Percentiles rank a stretch among this genome's conserved stretches.
phyloP scores from a whole-genome alignment of 2,113 vertebrate genomes.

The Thamnaconus septentrionalis region DNA sequence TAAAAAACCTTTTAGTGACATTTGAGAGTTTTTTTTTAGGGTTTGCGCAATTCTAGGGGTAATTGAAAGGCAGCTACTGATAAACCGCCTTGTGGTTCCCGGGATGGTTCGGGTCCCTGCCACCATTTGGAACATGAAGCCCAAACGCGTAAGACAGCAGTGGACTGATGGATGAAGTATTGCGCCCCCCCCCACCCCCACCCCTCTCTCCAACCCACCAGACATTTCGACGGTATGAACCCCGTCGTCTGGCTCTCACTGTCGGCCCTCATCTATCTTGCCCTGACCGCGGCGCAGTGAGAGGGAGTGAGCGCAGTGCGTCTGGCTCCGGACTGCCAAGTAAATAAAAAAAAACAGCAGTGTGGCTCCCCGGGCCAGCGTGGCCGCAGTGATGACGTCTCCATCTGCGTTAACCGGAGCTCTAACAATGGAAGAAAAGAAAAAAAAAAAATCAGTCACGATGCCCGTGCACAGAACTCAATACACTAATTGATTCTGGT shows the following conservation, averaged over 20 bases:
- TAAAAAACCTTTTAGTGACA: too few relatives aligned
- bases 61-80: too few relatives aligned
- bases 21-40: too few relatives aligned
- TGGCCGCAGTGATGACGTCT: constrained; percentile 21
- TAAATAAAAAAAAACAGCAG: constrained; percentile 47
- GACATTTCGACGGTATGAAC: too few relatives aligned
- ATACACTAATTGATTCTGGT: neutral
- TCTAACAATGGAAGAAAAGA: constrained; percentile 22
- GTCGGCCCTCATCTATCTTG: constrained; percentile 29
- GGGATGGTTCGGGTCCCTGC: too few relatives aligned
- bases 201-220: too few relatives aligned
- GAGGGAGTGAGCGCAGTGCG: constrained; percentile 29
- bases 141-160: too few relatives aligned
- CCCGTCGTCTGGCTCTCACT: too few relatives aligned
- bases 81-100: too few relatives aligned
- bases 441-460: neutral
- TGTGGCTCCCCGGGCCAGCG: constrained; percentile 29
- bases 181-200: too few relatives aligned
- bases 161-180: neutral
- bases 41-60: too few relatives aligned
- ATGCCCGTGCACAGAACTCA: neutral
- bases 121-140: too few relatives aligned
- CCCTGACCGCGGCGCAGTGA: constrained; percentile 26
- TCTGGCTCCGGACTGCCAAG: constrained; percentile 38
- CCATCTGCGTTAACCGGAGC: constrained; percentile 25